A percentile compares a stretch with the other conserved stretches of the same genome.
Evolutionary conservation across 2,797 vertebrate species (phyloP).

Genomic region (Chromobotia macracanthus): DNA sequence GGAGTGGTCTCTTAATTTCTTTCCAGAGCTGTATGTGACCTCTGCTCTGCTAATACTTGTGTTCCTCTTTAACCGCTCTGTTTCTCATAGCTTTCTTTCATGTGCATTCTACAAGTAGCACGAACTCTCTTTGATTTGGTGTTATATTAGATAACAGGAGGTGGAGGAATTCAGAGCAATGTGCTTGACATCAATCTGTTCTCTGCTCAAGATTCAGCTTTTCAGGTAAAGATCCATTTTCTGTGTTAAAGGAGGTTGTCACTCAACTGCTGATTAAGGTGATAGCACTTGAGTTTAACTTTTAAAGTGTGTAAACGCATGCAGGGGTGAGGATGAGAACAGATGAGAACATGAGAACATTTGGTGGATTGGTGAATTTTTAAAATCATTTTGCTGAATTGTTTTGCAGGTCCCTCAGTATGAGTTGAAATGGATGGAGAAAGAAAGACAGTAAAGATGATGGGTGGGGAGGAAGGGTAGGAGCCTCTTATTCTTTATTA

Average conservation of each 20-base stretch:
- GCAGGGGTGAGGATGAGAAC: neutral
- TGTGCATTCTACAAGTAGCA: too few relatives aligned
- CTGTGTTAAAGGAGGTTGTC: too few relatives aligned
- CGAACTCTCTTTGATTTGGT: too few relatives aligned
- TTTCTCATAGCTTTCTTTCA: too few relatives aligned
- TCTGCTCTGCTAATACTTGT: neutral
- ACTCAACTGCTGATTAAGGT: neutral
- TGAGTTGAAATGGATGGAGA: slow-evolving; percentile 96
- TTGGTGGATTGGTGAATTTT: neutral
- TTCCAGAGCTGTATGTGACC: neutral
- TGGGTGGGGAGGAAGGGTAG: slow-evolving; percentile 90
- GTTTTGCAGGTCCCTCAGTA: slow-evolving; percentile 85
- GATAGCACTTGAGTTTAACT: neutral
- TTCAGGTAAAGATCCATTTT: too few relatives aligned
- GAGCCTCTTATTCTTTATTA: slow-evolving; percentile 58
- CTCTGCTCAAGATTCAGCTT: neutral
- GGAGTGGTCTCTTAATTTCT: too few relatives aligned
- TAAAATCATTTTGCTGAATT: slow-evolving; percentile 30
- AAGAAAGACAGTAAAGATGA: slow-evolving; percentile 86
- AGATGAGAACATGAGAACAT: too few relatives aligned
- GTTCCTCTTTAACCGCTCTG: neutral
- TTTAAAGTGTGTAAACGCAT: neutral
- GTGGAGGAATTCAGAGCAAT: neutral
- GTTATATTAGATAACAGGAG: too few relatives aligned
- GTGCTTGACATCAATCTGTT: neutral